Percentiles rank a stretch among this genome's conserved stretches.
These are phyloP conservation scores for Leptocoma aspasia DNA, from an alignment of 2,113 vertebrate species.

Conservation along the genomic window DNA sequence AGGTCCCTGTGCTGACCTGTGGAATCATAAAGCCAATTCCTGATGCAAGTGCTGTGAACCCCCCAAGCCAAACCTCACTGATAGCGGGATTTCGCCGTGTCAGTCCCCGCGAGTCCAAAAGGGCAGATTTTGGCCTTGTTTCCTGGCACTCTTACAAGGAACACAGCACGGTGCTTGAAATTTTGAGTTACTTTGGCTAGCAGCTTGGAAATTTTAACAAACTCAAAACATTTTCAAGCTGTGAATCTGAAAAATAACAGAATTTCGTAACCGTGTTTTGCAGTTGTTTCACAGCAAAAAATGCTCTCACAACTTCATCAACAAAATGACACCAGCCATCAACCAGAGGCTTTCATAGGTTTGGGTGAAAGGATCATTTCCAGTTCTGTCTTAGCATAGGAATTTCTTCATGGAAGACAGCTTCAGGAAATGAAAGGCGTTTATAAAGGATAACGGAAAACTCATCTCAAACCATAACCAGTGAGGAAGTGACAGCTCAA, in stretches of 20 bases:
- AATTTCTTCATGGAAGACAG: not conserved
- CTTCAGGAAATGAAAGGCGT: not conserved
- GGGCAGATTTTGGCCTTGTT: slow-evolving; percentile 21
- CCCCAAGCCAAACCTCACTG: not conserved
- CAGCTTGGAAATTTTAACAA: slow-evolving; percentile 54
- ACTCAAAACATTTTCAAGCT: slow-evolving; percentile 52
- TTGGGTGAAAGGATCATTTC: not conserved
- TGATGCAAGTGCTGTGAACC: not conserved
- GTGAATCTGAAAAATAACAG: slow-evolving; percentile 40
- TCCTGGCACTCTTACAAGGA: slow-evolving; percentile 21
- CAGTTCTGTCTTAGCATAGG: not conserved
- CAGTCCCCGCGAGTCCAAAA: not conserved
- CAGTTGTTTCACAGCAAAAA: not conserved
- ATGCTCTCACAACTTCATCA: not conserved
- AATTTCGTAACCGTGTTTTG: slow-evolving; percentile 38
- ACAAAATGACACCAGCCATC: not conserved
- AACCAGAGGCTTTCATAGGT: not conserved
- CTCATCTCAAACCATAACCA: not conserved
- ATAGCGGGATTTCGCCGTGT: not conserved
- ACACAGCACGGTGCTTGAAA: not conserved
- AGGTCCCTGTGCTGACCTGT: not conserved
- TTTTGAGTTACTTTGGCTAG: slow-evolving; percentile 52
- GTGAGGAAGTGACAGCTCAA: not conserved
- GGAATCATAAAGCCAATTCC: not conserved
- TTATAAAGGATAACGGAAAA: not conserved